Conservation (phyloP, 2,888 invertebrate genomes). For the Blera fallax region DNA sequence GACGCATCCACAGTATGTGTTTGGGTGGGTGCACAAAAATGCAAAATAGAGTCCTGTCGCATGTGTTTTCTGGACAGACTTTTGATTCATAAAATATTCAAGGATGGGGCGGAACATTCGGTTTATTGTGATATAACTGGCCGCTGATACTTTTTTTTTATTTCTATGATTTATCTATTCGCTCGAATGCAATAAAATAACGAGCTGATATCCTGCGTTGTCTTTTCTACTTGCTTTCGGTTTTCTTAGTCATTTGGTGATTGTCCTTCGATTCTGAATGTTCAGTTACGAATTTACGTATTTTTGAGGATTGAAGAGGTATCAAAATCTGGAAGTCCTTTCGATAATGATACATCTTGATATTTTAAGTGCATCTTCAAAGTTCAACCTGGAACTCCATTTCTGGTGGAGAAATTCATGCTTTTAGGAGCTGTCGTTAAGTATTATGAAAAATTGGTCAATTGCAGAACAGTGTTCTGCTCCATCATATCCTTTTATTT, state of each 20-base stretch:
- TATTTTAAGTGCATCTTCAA: background rate
- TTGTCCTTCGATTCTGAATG: too few relatives aligned
- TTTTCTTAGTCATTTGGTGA: conserved; percentile 31
- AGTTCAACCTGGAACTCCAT: background rate
- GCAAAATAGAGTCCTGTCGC: conserved; percentile 51
- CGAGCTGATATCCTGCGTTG: conserved; percentile 55
- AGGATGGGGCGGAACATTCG: background rate
- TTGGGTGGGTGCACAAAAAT: conserved; percentile 2
- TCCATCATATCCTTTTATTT: too few relatives aligned
- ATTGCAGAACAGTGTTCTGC: too few relatives aligned
- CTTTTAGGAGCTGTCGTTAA: too few relatives aligned
- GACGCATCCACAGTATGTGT: background rate
- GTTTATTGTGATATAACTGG: conserved; percentile 19
- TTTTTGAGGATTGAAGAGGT: background rate
- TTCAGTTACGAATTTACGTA: too few relatives aligned
- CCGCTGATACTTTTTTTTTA: conserved; percentile 52
- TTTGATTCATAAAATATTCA: conserved; percentile 52
- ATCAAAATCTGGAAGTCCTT: background rate
- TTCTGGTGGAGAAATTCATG: background rate
- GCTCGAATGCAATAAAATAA: conserved; percentile 71
- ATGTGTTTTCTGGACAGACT: conserved; percentile 38
- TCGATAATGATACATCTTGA: background rate
- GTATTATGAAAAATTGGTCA: too few relatives aligned
- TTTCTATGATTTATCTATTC: conserved; percentile 33
- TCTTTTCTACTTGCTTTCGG: conserved; percentile 27